Evolutionary conservation across 2,797 vertebrate genomes (phyloP), one percentile per base, ranked within the genome.

Genomic region (Erpetoichthys calabaricus): DNA sequence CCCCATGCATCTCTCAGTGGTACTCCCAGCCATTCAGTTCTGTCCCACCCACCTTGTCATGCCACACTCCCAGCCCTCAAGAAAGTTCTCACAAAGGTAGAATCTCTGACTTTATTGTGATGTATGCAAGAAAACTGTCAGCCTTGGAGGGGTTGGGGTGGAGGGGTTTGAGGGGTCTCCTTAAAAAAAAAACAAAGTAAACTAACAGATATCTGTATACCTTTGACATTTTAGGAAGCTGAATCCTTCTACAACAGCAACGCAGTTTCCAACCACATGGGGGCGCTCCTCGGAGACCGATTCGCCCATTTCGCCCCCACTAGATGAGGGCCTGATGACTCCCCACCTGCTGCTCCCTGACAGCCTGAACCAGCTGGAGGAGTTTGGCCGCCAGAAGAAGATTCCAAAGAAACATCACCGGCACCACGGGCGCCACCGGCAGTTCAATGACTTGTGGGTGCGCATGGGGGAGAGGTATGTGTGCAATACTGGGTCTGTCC

Each of bases 371-470:
- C 95, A 98, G 75, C 82, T 98, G 66, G 92, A 98, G 68, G 93
- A 97, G 70, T 98, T 98, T 8, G 94, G 95, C 41, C 77, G 90
- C 7, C 91, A 93, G 65, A 87, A 84, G 70, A 96, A 95, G 60
- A 88, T 90, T 67, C 90, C 88, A 57, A 86, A 87, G 67, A 94
- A 91, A 67, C 76, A 80, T 60, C 88, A 91, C 63, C 89, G 86
- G 2, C 77, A 80, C 10, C 89, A 92, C 25, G 71, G 75, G 45
- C 81, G 87, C 47, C 86, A 89, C 0, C 80, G 95, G 52, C 89
- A 97, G 64, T 98, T 98, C 80, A 98, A 90, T 5, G 95, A 98
- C 77, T 84, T 98, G 59, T 98, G 95, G 95, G 95, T 98, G 65
- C 93, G 95, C 66, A 88, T 98, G 43, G 92, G 89, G 66, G 90